These are phyloP conservation scores for Disparrhopalites patrizii DNA, from an alignment of 2,888 invertebrate species.

Conservation along the genomic window DNA sequence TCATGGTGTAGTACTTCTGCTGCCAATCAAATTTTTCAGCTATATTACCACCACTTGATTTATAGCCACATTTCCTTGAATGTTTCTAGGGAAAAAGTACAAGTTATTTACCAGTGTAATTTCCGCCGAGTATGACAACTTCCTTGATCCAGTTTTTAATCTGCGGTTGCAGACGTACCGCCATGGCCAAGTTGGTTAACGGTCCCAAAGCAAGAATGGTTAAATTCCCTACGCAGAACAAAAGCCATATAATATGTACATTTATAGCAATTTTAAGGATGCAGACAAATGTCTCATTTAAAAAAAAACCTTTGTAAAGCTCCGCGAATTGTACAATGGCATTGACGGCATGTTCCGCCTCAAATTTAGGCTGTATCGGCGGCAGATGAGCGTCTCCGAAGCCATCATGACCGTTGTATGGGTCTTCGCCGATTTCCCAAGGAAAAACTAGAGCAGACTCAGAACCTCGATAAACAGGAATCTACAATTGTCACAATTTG, in stretches of 20 bases:
- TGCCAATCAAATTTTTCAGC: no score
- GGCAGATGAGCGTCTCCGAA: constrained; percentile 49
- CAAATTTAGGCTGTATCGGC: constrained; percentile 43
- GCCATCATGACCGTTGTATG: constrained; percentile 52
- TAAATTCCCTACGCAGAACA: constrained; percentile 48
- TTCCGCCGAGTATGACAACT: constrained; percentile 45
- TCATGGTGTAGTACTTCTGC: no score
- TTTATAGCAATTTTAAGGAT: no score
- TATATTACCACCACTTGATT: no score
- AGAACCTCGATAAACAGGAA: constrained; percentile 67
- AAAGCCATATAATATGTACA: no score
- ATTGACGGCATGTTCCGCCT: constrained; percentile 48
- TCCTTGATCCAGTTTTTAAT: constrained; percentile 36
- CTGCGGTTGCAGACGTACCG: constrained; percentile 63
- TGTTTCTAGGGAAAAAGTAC: no score
- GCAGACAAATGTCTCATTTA: no score
- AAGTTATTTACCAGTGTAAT: constrained; percentile 36
- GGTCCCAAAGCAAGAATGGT: constrained; percentile 61
- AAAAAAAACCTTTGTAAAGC: constrained; percentile 43
- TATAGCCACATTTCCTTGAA: no score
- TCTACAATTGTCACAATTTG: constrained; percentile 44
- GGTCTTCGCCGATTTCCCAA: constrained; percentile 24
- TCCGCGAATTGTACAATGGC: constrained; percentile 46
- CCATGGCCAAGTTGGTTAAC: constrained; percentile 73
- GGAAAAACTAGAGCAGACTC: constrained; percentile 45